Base-by-base conservation (phyloP, 37 sponge, comb jelly and placozoan genomes). In the Ianthella basta region DNA sequence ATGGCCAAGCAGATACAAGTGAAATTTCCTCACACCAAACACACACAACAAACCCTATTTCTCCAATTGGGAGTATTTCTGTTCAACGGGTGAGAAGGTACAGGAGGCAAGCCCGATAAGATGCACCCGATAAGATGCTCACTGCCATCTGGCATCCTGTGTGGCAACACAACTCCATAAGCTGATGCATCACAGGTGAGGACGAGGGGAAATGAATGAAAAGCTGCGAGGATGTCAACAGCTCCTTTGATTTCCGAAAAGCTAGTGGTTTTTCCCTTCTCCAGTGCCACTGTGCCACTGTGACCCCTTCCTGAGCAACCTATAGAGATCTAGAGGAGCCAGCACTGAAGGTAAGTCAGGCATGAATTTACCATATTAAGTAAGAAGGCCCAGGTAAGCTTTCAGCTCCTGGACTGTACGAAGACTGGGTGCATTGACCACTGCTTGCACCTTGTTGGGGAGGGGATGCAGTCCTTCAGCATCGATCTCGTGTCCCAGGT, bases 281-380 rank as follows among this genome's bases (percentile, higher is more conserved):
- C 91, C 91, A 90, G 33, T 80, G 25, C 89, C 89, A 89, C n/a
- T n/a, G n/a, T n/a, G n/a, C n/a, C n/a, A n/a, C 34, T 21, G 72
- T 27, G 59, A 23, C 33, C 32, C 15, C 25, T 60, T 61, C 41
- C 41, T 55, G 18, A 84, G 34, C 34, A 84, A 38, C 29, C 29
- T 53, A 55, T 79, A 53, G 25, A 50, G 56, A n/a, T n/a, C n/a
- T n/a, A n/a, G n/a, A 8, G 80, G 80, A 6, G 12, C 80, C 70
- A 53, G 24, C 35, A 19, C 19, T 56, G 44, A 39, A 33, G 57
- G 72, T 40, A 56, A 82, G 55, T 27, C 44, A 36, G 83, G 79
- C 77, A 54, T 60, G 72, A 65, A 86, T 57, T 41, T 75, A 15
- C 39, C 60, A 34, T 59, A 85, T 0, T 82, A 82, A 1, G 23